Conservation (phyloP, 2,113 vertebrate species). For the Elgaria multicarinata region DNA sequence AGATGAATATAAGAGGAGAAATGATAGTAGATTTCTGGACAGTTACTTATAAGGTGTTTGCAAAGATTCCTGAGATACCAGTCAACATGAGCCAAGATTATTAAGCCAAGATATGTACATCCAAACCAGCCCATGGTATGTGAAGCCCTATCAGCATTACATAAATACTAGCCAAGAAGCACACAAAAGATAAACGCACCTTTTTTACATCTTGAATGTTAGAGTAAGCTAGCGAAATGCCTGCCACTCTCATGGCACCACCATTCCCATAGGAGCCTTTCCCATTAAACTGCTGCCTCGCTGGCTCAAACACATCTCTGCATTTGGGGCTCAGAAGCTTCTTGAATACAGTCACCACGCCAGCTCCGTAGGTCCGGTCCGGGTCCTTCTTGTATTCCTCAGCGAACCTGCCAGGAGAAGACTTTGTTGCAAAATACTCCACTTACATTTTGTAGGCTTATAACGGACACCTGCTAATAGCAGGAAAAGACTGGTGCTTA, state of each 20-base stretch:
- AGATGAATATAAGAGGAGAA: background rate
- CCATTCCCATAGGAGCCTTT: slow-evolving; percentile 97
- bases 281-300: slow-evolving; percentile 92
- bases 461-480: background rate
- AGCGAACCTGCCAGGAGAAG: slow-evolving; percentile 83
- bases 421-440: background rate
- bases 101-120: background rate
- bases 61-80: background rate
- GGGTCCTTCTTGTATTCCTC: slow-evolving; percentile 92
- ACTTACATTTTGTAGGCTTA: background rate
- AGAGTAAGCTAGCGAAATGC: slow-evolving; percentile 86
- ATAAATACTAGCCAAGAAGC: background rate
- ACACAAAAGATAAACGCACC: slow-evolving; percentile 68
- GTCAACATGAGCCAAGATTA: background rate
- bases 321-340: slow-evolving; percentile 91
- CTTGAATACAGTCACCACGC: slow-evolving; percentile 92
- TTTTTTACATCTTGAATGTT: slow-evolving; percentile 82
- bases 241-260: slow-evolving; percentile 94
- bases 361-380: slow-evolving; percentile 90
- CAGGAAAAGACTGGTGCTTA: background rate
- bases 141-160: background rate
- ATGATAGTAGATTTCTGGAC: background rate
- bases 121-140: background rate
- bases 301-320: slow-evolving; percentile 90
- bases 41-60: too few species aligned